Evolutionary conservation across 2,113 vertebrate genomes (phyloP).

Genomic region (Petromus typicus): DNA sequence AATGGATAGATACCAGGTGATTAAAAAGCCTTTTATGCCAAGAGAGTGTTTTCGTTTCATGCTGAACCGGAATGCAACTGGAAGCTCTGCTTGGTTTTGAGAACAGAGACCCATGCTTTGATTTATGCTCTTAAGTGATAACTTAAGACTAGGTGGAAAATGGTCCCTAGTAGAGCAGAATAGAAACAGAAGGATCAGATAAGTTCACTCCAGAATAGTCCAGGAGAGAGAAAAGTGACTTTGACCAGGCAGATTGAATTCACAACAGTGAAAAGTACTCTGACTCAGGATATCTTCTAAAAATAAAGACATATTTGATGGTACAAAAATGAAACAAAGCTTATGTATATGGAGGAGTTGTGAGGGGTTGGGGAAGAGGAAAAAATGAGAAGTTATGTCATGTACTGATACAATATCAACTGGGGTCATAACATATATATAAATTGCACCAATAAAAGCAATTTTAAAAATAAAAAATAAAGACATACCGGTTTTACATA

Average conservation of each 20-base stretch:
- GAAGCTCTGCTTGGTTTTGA: not conserved
- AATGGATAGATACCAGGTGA: fast-evolving
- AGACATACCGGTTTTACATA: not conserved
- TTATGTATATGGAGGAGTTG: too few species aligned
- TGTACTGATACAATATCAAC: too few species aligned
- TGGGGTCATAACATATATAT: too few species aligned
- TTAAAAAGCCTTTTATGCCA: not conserved
- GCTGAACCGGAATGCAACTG: not conserved
- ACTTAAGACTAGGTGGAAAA: not conserved
- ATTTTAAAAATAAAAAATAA: too few species aligned
- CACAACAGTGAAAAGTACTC: not conserved
- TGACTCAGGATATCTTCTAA: not conserved
- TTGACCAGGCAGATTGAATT: fast-evolving
- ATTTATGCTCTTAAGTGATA: not conserved
- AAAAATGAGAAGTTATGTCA: too few species aligned
- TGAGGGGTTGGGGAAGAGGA: too few species aligned
- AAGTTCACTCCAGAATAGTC: not conserved
- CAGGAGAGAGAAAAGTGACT: not conserved
- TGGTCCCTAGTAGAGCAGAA: not conserved
- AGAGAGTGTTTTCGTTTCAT: not conserved
- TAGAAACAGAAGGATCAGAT: not conserved
- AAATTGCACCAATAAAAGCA: too few species aligned
- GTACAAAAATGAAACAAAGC: too few species aligned
- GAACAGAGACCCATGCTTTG: not conserved
- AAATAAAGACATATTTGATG: not conserved